A percentile compares a stretch with the other conserved stretches of the same genome.
Conservation (phyloP, 2,797 vertebrate genomes). For the Podargus strigoides region DNA sequence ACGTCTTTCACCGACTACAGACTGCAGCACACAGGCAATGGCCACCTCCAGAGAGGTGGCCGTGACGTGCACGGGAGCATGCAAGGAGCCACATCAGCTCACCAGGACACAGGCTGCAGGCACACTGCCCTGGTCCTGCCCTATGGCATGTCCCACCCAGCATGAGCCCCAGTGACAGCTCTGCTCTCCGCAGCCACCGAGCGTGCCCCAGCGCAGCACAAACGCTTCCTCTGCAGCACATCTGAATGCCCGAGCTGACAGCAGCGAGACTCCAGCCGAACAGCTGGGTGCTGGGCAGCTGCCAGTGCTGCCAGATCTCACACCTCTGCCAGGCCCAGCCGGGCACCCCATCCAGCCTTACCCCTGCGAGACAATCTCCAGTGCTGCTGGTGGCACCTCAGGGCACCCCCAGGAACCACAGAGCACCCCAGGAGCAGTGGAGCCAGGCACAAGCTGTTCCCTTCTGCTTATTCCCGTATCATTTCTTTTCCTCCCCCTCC, state of each 20-base stretch:
- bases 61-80: not conserved
- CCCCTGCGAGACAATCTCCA: not conserved
- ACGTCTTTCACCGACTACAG: not conserved
- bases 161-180: not conserved
- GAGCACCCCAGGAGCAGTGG: rapidly evolving
- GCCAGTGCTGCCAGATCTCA: not conserved
- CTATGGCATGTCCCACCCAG: not conserved
- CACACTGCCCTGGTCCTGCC: not conserved
- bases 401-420: not conserved
- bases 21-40: rapidly evolving
- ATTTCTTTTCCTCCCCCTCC: not conserved
- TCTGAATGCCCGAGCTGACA: rapidly evolving
- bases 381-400: not conserved
- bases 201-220: rapidly evolving
- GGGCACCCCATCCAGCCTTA: not conserved
- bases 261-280: not conserved
- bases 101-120: not conserved
- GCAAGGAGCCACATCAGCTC: not conserved
- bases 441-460: not conserved
- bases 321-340: not conserved
- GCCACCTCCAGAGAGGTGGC: not conserved
- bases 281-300: not conserved
- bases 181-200: not conserved
- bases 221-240: not conserved
- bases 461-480: not conserved